These are phyloP conservation scores for Glaucidium brasilianum DNA, from an alignment of 2,113 vertebrate species.

Conservation along the genomic window DNA sequence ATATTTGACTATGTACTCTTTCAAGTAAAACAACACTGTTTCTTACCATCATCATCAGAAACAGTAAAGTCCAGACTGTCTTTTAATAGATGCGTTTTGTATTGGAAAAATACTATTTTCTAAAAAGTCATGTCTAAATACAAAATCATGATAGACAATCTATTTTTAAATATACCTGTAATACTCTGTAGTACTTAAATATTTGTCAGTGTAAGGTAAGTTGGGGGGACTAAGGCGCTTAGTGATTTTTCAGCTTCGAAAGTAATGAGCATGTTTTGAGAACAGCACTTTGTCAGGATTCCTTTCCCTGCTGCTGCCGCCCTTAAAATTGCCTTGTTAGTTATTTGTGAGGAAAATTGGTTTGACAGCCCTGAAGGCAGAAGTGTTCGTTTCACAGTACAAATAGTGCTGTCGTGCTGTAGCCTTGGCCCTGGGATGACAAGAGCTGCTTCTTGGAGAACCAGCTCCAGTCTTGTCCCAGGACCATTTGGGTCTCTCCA, in stretches of 20 bases:
- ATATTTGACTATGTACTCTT: background rate
- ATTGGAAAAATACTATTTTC: background rate
- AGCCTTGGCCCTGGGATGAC: background rate
- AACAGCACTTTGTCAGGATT: background rate
- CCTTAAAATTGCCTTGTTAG: background rate
- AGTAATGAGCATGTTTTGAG: background rate
- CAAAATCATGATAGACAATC: background rate
- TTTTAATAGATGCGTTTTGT: background rate
- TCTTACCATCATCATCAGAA: background rate
- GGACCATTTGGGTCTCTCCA: rapidly evolving
- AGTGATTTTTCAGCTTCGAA: background rate
- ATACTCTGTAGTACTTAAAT: background rate
- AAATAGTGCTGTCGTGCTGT: rapidly evolving
- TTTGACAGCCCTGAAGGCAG: conserved; percentile 18
- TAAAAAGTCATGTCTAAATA: background rate
- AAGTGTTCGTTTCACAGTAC: background rate
- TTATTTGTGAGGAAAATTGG: background rate
- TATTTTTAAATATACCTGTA: background rate
- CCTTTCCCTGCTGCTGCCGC: background rate
- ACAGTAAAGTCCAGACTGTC: background rate
- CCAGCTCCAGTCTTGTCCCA: rapidly evolving
- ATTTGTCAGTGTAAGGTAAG: background rate
- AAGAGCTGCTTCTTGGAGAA: background rate
- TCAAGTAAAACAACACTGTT: background rate
- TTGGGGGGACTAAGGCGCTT: background rate